Evolutionary conservation across 2,888 invertebrate genomes (phyloP), one percentile per base, ranked within the genome.

Genomic region (Cistogaster globosa): DNA sequence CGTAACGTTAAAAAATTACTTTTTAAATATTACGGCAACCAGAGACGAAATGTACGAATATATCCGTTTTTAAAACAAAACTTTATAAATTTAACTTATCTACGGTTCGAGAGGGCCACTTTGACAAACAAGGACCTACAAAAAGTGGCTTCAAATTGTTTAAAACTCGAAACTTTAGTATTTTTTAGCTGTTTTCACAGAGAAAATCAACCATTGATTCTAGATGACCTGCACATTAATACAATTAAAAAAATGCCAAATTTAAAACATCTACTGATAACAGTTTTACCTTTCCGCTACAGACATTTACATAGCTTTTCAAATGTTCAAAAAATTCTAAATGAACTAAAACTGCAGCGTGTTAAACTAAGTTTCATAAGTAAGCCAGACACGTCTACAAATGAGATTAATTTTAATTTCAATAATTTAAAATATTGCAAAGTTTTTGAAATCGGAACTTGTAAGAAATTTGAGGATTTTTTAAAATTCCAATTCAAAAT

Each of bases 371-470:
- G 16, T 48, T 48, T 48, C n/a, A 48, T n/a, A 48, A 16, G 14
- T 48, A 48, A 16, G 45, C 45, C 45, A 48, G 45, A 16, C 12
- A 48, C 45, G 6, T n/a, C 14, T 48, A 48, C 16, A 48, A 48
- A 48, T n/a, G 45, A 16, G 2, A 48, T 12, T 5, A 48, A 48
- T n/a, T 48, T 16, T 6, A 48, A 2, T 18, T 53, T 53, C 16
- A 16, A 53, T 18, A 53, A 53, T 53, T 18, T 53, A 18, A 53
- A 53, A 53, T 53, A 11, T 18, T 18, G 18, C 20, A 53, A 53
- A 53, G 8, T 53, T 53, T 53, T 51, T 51, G 51, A 51, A 51
- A 51, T 51, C 18, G 51, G 51, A 51, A 18, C 51, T 51, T 51
- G 18, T 8, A 14, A 45, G 14, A 14, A 45, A 45, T 45, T 45